phyloP scores from a whole-genome alignment of 2,888 invertebrate genomes.

The Horisme vitalbata region DNA sequence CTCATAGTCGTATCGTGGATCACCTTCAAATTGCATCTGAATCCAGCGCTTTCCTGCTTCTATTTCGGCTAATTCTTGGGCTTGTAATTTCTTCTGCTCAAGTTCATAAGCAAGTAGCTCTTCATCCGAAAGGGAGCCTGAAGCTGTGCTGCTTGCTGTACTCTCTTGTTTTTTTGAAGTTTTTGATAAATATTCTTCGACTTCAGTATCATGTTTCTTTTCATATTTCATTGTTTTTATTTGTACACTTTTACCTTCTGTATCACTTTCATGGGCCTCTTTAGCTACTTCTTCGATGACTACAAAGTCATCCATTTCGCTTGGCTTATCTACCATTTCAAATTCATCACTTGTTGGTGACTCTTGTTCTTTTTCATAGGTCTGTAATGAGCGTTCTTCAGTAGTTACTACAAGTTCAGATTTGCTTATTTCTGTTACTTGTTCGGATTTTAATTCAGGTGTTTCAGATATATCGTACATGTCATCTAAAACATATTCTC shows the following conservation, averaged over 20 bases:
- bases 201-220: slow-evolving; percentile 86
- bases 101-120: slow-evolving; percentile 86
- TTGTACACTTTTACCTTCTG: slow-evolving; percentile 91
- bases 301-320: slow-evolving; percentile 93
- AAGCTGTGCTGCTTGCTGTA: slow-evolving; percentile 75
- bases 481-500: slow-evolving; percentile 84
- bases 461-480: slow-evolving; percentile 83
- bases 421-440: slow-evolving; percentile 70
- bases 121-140: slow-evolving; percentile 83
- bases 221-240: slow-evolving; percentile 82
- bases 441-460: slow-evolving; percentile 80
- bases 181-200: slow-evolving; percentile 87
- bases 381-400: slow-evolving; percentile 82
- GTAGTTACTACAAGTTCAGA: slow-evolving; percentile 84
- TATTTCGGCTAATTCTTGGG: slow-evolving; percentile 78
- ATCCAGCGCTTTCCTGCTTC: slow-evolving; percentile 94
- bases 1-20: slow-evolving; percentile 90
- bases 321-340: slow-evolving; percentile 93
- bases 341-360: slow-evolving; percentile 93
- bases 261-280: slow-evolving; percentile 92
- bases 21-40: slow-evolving; percentile 93
- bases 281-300: slow-evolving; percentile 94
- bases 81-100: slow-evolving; percentile 83
- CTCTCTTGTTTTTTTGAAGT: slow-evolving; percentile 86
- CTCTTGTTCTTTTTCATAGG: slow-evolving; percentile 83